Conservation (phyloP, 2,888 invertebrate genomes). For the Apotomis betuletana region DNA sequence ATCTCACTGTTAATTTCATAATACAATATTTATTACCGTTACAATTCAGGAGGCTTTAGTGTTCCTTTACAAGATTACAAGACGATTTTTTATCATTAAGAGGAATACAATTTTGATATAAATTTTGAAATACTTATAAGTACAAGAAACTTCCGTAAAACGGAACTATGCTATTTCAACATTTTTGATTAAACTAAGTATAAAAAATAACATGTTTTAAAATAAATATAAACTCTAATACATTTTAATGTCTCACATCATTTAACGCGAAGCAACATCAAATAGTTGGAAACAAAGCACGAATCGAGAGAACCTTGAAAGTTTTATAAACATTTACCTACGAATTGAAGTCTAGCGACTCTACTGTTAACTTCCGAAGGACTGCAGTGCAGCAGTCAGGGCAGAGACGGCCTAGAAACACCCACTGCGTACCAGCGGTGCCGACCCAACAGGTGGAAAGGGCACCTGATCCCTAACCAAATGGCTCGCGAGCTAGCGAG, state of each 20-base stretch:
- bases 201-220: conserved; percentile 74
- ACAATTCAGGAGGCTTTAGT: conserved; percentile 63
- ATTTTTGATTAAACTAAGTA: conserved; percentile 77
- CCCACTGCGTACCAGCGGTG: not conserved
- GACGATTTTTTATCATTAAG: conserved; percentile 67
- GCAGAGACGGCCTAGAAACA: not conserved
- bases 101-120: conserved; percentile 73
- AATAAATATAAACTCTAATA: conserved; percentile 72
- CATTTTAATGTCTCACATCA: conserved; percentile 75
- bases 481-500: conserved; percentile 8
- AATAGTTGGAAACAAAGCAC: conserved; percentile 76
- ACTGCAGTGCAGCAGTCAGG: conserved; percentile 22
- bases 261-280: conserved; percentile 80
- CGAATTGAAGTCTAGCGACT: conserved; percentile 80
- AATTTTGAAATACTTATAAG: conserved; percentile 70
- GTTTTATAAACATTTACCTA: conserved; percentile 67
- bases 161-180: conserved; percentile 77
- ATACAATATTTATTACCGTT: conserved; percentile 59
- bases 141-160: conserved; percentile 72
- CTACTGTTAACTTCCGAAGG: conserved; percentile 54
- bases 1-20: conserved; percentile 68
- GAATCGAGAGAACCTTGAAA: conserved; percentile 63
- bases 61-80: conserved; percentile 78
- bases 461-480: conserved; percentile 1
- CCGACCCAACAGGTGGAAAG: not conserved